Conservation (phyloP, 2,888 invertebrate genomes). For the Caenorhabditis sp. region DNA sequence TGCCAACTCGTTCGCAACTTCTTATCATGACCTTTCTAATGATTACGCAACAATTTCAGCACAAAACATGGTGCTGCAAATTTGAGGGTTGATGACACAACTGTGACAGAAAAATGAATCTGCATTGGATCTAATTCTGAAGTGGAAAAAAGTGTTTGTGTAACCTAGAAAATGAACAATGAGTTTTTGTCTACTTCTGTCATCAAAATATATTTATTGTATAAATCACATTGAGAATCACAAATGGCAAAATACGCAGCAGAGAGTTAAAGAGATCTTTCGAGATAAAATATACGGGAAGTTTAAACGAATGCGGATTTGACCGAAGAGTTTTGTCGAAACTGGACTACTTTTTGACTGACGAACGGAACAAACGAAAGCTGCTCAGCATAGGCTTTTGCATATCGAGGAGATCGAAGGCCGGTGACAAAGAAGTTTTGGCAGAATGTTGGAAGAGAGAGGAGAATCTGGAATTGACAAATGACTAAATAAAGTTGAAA, state of each 20-base stretch:
- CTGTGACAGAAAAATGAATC: background rate
- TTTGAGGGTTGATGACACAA: background rate
- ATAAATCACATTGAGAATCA: conserved; percentile 20
- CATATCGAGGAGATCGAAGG: conserved; percentile 60
- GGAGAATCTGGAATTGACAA: conserved; percentile 52
- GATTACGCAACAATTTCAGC: background rate
- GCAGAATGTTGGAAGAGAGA: conserved; percentile 66
- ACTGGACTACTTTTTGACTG: conserved; percentile 15
- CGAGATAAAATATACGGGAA: background rate
- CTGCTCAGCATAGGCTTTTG: conserved; percentile 59
- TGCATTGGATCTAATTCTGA: background rate
- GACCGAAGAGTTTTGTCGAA: conserved; percentile 49
- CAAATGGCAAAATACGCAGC: background rate
- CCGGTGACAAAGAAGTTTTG: conserved; percentile 65
- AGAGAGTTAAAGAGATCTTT: too few species aligned
- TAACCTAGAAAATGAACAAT: background rate
- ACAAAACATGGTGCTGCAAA: background rate
- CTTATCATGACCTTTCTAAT: conserved; percentile 12
- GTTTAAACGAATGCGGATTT: conserved; percentile 58
- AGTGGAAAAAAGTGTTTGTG: background rate
- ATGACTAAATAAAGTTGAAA: background rate
- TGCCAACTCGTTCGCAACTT: background rate
- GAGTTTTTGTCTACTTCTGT: too few species aligned
- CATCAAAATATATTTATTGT: background rate
- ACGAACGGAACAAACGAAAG: conserved; percentile 52